phyloP scores from a whole-genome alignment of 2,797 vertebrate genomes.

The Todus mexicanus region DNA sequence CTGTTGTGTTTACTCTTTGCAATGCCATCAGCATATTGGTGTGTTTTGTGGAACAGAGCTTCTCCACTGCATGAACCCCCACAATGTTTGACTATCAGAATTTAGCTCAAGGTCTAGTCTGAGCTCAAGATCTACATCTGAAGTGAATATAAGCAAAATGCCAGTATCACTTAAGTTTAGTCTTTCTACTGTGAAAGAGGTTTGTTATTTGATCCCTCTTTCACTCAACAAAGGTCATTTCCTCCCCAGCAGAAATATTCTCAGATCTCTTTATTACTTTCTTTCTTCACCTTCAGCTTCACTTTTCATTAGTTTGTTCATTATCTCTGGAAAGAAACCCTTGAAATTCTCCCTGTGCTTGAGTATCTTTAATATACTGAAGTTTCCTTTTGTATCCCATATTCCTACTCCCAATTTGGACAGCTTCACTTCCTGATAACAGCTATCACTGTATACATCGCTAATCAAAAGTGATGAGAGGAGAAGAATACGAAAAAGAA shows the following conservation, averaged over 20 bases:
- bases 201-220: background rate
- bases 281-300: background rate
- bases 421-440: background rate
- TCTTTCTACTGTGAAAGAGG: background rate
- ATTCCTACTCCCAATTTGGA: background rate
- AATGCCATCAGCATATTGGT: background rate
- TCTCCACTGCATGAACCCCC: background rate
- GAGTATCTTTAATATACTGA: background rate
- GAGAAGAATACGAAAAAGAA: background rate
- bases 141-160: background rate
- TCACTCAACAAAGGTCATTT: background rate
- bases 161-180: background rate
- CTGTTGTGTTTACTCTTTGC: background rate
- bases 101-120: background rate
- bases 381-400: background rate
- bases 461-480: background rate
- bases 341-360: background rate
- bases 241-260: background rate
- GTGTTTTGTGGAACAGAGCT: background rate
- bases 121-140: background rate
- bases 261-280: background rate
- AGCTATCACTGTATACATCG: background rate
- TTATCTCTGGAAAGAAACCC: constrained; percentile 15
- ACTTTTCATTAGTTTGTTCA: background rate
- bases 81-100: background rate